Evolutionary conservation across 2,113 vertebrate genomes (phyloP).

Genomic region (Carollia perspicillata): DNA sequence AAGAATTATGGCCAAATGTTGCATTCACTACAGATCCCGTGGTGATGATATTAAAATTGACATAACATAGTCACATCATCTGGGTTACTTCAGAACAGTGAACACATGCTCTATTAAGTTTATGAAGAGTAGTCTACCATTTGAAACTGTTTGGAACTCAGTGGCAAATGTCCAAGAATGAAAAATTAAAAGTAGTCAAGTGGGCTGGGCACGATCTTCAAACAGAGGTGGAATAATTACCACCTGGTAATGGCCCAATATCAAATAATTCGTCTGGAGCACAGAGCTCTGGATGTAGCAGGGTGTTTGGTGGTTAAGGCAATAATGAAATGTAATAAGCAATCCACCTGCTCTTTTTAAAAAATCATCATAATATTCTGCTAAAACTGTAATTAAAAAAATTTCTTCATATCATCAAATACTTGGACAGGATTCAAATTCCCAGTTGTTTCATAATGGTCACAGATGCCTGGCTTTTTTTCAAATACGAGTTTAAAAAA

Average conservation of each 20-base stretch:
- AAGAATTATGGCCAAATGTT: neutral
- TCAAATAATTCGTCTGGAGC: neutral
- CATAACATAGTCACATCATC: neutral
- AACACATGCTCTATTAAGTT: constrained; percentile 7
- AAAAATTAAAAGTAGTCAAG: constrained; percentile 35
- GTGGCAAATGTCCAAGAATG: constrained; percentile 17
- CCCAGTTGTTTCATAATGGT: neutral
- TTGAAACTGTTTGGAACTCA: constrained; percentile 49
- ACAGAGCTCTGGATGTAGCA: neutral
- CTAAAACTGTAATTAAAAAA: neutral
- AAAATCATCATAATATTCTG: neutral
- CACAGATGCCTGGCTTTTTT: neutral
- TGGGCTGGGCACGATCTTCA: neutral
- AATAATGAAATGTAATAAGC: constrained; percentile 5
- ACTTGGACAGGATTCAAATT: neutral
- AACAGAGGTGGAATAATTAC: neutral
- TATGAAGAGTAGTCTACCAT: neutral
- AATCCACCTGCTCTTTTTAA: neutral
- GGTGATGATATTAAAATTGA: neutral
- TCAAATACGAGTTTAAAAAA: neutral
- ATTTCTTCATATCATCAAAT: neutral
- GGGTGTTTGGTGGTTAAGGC: neutral
- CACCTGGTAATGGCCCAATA: neutral
- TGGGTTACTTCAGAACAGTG: neutral
- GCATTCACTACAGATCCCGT: neutral